Evolutionary conservation across 2,797 vertebrate genomes (phyloP), one percentile per base, ranked within the genome.

Genomic region (Emys orbicularis): DNA sequence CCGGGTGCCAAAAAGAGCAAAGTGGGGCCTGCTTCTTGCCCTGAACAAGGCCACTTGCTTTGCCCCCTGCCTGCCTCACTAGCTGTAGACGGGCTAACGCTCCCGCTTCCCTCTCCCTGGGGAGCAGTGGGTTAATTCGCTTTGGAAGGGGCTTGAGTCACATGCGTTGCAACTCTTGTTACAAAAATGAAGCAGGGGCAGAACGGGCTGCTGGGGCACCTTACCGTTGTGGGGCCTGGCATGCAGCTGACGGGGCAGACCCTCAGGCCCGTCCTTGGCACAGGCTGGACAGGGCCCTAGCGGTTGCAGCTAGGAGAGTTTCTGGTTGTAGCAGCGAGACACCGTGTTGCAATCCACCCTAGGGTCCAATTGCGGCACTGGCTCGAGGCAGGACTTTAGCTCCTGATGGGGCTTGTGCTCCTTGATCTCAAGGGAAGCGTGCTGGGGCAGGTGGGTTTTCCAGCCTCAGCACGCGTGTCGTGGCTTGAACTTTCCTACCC

Each of bases 181-280:
- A 11, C n/a, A 10, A 68, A 37, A 21, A n/a, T 23, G 65, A 37
- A 19, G 34, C 18, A 8, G 2, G 18, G 8, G 65, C 34, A 68
- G 34, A 34, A 15, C 1, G 31, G 31, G 59, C 13, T 34, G 56
- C 56, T 7, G 29, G 56, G 27, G 27, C 25, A 29, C 56, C 56
- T 12, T 57, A 12, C 5, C 11, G 1, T 29, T 57, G 1, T 21
- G 86, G 84, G 47, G 82, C 57, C 83, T 5, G 0, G 0, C 37
- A 1, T 7, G 6, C 31, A 52, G 37, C 37, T n/a, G 50, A 2
- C 0, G 44, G 41, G 37, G 5, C 25, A 50, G 1, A 54, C 25
- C 5, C 12, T 11, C 9, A 9, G 37, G 65, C 9, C 27, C 12
- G 12, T 59, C 57, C 7, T 29, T 5, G 65, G 65, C 8, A 1